phyloP scores from a whole-genome alignment of 2,888 invertebrate genomes.

The Eupeodes latifasciatus region DNA sequence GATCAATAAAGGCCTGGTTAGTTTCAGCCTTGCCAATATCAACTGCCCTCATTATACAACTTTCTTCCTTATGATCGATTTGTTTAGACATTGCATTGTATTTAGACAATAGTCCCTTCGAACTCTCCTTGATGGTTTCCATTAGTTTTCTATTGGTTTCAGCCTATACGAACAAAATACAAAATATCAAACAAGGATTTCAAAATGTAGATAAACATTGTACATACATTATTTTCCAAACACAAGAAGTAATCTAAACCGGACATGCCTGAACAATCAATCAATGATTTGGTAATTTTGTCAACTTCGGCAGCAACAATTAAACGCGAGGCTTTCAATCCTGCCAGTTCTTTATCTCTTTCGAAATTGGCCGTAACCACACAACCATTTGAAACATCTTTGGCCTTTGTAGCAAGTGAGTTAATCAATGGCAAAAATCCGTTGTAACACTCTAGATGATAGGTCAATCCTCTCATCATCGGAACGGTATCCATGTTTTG shows the following conservation, averaged over 20 bases:
- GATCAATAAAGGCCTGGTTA: no score
- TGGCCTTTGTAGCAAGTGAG: background rate
- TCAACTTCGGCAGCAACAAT: slow-evolving; percentile 56
- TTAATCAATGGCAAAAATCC: slow-evolving; percentile 71
- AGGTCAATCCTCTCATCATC: slow-evolving; percentile 64
- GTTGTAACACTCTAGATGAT: slow-evolving; percentile 68
- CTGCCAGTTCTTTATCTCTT: slow-evolving; percentile 51
- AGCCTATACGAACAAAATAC: no score
- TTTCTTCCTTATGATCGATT: no score
- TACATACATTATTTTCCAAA: no score
- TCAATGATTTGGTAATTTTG: slow-evolving; percentile 51
- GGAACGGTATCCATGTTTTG: slow-evolving; percentile 47
- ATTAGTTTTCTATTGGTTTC: no score
- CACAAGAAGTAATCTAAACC: background rate
- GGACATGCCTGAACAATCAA: slow-evolving; percentile 25
- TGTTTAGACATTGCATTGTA: no score
- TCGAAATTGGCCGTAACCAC: slow-evolving; percentile 15
- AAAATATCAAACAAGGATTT: no score
- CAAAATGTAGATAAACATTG: no score
- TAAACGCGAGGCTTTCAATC: slow-evolving; percentile 45
- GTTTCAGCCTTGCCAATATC: no score
- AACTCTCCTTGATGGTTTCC: no score
- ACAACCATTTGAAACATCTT: background rate
- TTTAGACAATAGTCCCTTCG: no score
- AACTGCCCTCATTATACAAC: no score